Conservation (phyloP, 2,113 vertebrate genomes). For the Ivindomyrus marchei region DNA sequence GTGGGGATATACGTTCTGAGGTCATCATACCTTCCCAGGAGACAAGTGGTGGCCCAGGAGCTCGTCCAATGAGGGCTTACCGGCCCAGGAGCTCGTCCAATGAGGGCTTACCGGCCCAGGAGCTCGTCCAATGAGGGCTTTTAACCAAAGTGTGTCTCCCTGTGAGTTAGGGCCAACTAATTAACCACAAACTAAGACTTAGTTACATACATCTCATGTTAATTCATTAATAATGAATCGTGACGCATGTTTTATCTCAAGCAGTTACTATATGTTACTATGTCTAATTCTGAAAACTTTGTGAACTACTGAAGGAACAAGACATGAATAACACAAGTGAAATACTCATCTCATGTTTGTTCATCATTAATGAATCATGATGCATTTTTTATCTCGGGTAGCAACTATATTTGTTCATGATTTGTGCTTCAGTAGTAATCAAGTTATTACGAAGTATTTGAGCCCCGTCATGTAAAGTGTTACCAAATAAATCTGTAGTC, state of each 20-base stretch:
- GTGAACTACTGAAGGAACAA: too few species aligned
- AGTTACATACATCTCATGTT: too few species aligned
- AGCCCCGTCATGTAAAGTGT: background rate
- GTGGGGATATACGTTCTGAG: background rate
- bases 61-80: background rate
- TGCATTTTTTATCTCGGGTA: background rate
- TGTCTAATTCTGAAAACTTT: too few species aligned
- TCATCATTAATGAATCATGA: background rate
- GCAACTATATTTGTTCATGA: background rate
- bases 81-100: background rate
- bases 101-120: too few species aligned
- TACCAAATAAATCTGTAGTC: background rate
- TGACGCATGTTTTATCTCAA: too few species aligned
- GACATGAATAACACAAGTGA: too few species aligned
- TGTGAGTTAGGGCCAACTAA: background rate
- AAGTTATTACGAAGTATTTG: background rate
- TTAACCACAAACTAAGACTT: too few species aligned
- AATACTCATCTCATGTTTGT: too few species aligned
- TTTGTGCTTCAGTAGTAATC: background rate
- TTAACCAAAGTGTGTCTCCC: background rate
- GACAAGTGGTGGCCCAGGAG: background rate
- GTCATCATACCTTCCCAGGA: background rate
- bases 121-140: background rate
- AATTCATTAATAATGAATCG: too few species aligned
- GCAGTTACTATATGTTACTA: too few species aligned